Percentiles rank a stretch among this genome's conserved stretches.
Evolutionary conservation across 2,113 vertebrate species (phyloP).

Genomic region (Anthoscopus minutus): DNA sequence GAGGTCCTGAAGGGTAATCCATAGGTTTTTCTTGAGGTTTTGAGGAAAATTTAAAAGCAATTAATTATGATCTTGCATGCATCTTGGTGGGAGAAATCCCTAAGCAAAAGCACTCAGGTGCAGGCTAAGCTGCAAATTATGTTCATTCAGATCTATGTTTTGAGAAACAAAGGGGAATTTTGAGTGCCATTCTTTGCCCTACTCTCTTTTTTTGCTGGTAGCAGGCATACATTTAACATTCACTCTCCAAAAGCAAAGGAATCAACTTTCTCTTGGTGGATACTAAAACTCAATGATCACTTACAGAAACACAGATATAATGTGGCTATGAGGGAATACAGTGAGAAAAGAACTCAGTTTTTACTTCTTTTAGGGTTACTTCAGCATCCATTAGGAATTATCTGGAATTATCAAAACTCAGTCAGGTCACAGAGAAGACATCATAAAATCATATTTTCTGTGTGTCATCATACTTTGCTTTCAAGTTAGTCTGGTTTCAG

Average conservation of each 20-base stretch:
- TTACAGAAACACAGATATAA: background rate
- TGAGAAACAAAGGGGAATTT: background rate
- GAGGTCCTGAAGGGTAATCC: background rate
- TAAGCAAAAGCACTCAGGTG: rapidly evolving
- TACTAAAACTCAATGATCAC: background rate
- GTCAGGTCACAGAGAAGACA: background rate
- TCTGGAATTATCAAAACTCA: background rate
- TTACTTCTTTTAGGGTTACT: background rate
- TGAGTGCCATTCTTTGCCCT: background rate
- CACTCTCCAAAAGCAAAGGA: background rate
- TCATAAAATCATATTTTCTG: background rate
- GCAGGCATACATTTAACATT: background rate
- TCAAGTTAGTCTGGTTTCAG: background rate
- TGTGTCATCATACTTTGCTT: background rate
- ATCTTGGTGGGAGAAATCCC: background rate
- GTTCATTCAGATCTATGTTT: background rate
- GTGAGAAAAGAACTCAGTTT: background rate
- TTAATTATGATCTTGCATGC: background rate
- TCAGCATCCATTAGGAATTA: background rate
- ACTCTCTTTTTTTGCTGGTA: background rate
- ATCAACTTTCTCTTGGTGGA: background rate
- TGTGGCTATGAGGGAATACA: background rate
- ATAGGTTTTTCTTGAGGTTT: background rate
- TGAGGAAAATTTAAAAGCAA: background rate
- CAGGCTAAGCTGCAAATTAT: background rate